phyloP scores from a whole-genome alignment of 1,140 invertebrate genomes.

The Aphis gossypii region DNA sequence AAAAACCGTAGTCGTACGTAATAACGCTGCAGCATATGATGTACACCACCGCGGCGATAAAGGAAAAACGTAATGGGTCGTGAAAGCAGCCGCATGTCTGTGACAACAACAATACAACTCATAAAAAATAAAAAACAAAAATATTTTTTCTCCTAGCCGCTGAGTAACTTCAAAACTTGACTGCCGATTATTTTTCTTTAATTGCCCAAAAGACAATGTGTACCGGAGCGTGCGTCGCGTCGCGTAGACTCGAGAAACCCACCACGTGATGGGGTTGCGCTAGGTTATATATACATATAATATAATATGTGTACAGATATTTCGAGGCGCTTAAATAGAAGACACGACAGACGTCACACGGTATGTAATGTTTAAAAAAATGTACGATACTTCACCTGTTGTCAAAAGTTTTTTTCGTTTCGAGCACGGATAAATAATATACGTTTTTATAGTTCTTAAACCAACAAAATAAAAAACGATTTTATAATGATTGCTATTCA shows the following conservation, averaged over 20 bases:
- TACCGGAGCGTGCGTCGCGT: conserved; percentile 1
- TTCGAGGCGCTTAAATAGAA: background rate
- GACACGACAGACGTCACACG: background rate
- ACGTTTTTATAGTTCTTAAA: no score
- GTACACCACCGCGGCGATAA: background rate
- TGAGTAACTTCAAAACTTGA: conserved; percentile 4
- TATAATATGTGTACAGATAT: background rate
- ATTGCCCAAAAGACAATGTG: conserved; percentile 38
- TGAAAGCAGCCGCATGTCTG: conserved; percentile 50
- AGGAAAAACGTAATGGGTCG: conserved; percentile 34
- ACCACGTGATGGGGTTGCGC: conserved; percentile 27
- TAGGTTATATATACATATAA: background rate
- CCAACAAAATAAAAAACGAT: background rate
- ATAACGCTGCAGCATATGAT: background rate
- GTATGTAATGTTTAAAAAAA: background rate
- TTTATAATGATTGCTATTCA: background rate
- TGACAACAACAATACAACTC: conserved; percentile 46
- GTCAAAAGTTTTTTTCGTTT: background rate
- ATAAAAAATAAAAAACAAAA: background rate
- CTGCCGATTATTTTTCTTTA: conserved; percentile 53
- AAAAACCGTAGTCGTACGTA: background rate
- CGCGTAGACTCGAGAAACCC: background rate
- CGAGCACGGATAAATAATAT: no score
- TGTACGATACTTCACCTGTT: background rate
- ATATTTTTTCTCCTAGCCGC: background rate